Percentiles rank a stretch among this genome's conserved stretches.
These are phyloP conservation scores for Uropsilus gracilis DNA, from an alignment of 2,113 vertebrate genomes.

Conservation along the genomic window DNA sequence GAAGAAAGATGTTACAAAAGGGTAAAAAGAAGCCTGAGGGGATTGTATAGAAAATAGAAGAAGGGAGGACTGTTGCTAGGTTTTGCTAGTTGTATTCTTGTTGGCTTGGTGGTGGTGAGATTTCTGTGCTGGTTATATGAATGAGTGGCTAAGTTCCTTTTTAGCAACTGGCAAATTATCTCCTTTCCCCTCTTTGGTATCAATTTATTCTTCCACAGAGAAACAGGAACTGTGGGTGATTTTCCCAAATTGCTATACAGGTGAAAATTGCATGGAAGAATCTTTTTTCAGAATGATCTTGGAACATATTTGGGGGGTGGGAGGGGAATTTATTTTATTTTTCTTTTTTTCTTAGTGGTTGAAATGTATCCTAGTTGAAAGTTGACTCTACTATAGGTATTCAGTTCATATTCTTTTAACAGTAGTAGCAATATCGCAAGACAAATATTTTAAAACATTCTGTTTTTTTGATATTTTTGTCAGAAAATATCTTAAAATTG, in stretches of 20 bases:
- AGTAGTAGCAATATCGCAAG: conserved; percentile 3
- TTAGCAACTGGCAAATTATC: conserved; percentile 37
- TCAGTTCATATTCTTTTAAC: background rate
- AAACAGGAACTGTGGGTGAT: conserved; percentile 38
- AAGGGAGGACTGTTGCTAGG: background rate
- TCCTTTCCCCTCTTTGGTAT: conserved; percentile 29
- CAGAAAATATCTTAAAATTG: background rate
- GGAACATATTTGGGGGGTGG: conserved; percentile 49
- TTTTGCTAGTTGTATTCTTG: background rate
- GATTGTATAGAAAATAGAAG: background rate
- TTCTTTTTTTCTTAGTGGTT: background rate
- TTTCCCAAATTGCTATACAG: conserved; percentile 8
- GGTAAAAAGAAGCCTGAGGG: background rate
- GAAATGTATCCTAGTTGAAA: conserved; percentile 25
- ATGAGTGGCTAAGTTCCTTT: conserved; percentile 25
- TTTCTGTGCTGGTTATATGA: conserved; percentile 21
- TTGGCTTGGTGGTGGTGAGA: background rate
- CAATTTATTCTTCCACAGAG: conserved; percentile 36
- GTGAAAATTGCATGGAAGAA: background rate
- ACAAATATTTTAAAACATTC: conserved; percentile 26
- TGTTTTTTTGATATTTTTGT: conserved; percentile 19
- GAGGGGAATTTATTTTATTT: conserved; percentile 19
- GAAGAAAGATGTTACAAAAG: background rate
- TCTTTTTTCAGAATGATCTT: background rate
- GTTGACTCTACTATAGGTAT: background rate